Evolutionary conservation across 2,888 invertebrate genomes (phyloP), one percentile per base, ranked within the genome.

Genomic region (Phalangium opilio): DNA sequence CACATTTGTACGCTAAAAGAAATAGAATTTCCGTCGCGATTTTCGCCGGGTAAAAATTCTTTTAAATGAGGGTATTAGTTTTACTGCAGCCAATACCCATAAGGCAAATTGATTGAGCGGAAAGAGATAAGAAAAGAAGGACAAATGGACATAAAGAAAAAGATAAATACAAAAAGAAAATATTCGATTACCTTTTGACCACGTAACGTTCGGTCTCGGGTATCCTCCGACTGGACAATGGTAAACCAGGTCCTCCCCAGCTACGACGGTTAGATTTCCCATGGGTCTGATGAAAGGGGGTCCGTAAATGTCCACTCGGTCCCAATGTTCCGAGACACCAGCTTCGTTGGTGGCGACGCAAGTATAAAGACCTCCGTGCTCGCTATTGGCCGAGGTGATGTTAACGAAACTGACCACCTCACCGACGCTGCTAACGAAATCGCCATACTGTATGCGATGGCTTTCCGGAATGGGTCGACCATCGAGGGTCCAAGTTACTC

Each of bases 291-390:
- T 64, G 48, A 58, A 63, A 1, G 67, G 67, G 11, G 60, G 56
- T 34, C 66, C 67, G 10, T 48, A 10, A 4, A 52, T 44, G 38
- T 52, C 50, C 19, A 52, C 50, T 34, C 50, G 48, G 21, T 50
- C 52, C 17, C 21, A 35, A 50, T 67, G 64, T n/a, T 54, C 51
- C 2, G 59, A 61, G 5, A 55, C 50, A 5, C 66, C 67, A 1
- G 64, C 64, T 32, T 59, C 58, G 56, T 66, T 68, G 21, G 55
- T 59, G 4, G 65, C 67, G 10, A 57, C 56, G 49, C 68, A 68
- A 20, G 59, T 56, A 55, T 66, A 67, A 43, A 62, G 59, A 1
- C 68, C 68, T 1, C 67, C 67, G 47, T 66, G 65, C 39, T 63
- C 58, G 4, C 64, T 60, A 20, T 59, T 51, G 7, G 65, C 61